Conservation (phyloP, 2,113 vertebrate species). For the Thunnus thynnus region DNA sequence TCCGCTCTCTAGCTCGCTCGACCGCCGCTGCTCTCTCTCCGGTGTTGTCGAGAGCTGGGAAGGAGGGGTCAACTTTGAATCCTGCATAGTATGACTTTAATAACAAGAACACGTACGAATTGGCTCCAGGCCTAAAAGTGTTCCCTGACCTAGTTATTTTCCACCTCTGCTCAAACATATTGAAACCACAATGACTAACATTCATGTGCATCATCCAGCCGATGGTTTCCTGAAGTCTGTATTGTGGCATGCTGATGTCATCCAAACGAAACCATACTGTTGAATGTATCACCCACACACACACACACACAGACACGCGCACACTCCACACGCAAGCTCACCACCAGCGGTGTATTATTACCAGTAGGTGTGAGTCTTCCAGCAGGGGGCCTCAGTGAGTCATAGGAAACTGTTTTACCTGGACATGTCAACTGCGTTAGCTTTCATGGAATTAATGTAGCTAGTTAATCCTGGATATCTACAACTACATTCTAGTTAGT, state of each 20-base stretch:
- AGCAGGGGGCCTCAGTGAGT: slow-evolving; percentile 79
- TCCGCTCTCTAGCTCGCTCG: no score
- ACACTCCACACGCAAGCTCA: slow-evolving; percentile 26
- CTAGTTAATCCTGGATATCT: slow-evolving; percentile 32
- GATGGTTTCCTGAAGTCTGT: neutral
- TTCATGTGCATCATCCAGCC: neutral
- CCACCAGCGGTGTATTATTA: slow-evolving; percentile 58
- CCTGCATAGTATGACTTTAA: no score
- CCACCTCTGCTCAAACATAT: slow-evolving; percentile 15
- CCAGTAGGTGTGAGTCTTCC: slow-evolving; percentile 73
- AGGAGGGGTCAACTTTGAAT: no score
- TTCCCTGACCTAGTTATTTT: slow-evolving; percentile 22
- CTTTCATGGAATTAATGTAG: slow-evolving; percentile 7
- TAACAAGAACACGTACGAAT: neutral
- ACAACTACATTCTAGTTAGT: slow-evolving; percentile 48
- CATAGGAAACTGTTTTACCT: slow-evolving; percentile 83
- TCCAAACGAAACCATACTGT: neutral
- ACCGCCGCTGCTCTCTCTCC: no score
- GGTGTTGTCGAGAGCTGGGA: no score
- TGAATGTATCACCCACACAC: slow-evolving; percentile 1
- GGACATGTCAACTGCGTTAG: slow-evolving; percentile 73
- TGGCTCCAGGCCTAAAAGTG: neutral
- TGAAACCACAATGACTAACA: slow-evolving; percentile 40
- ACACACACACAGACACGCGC: slow-evolving; percentile 1
- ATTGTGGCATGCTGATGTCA: slow-evolving; percentile 10